Evolutionary conservation across 2,888 invertebrate species (phyloP), one percentile per base, ranked within the genome.

Genomic region (Apodemia mormo): DNA sequence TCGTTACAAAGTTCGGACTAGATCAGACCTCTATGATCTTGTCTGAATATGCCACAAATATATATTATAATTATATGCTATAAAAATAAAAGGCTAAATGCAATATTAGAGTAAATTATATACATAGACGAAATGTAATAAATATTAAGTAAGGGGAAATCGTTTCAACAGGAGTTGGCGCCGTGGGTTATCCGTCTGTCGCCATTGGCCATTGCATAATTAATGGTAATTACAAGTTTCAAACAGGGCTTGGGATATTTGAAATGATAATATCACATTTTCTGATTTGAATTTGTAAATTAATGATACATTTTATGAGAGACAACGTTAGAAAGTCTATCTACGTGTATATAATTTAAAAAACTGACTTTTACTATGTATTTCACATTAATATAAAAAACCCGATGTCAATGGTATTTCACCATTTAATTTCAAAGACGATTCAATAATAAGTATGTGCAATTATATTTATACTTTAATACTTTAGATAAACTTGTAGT

Each of bases 161-260:
- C 65, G 65, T 70, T 72, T 65, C 33, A 52, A 40, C 70, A 70
- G 72, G 54, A 67, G 72, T 68, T 70, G 52, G 71, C 67, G 76
- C 74, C 68, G 66, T 75, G 71, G 58, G 75, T 76, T 79, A 79
- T 78, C 76, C 71, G 76, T 75, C 76, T 74, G 78, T 80, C 74
- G 79, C 82, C 79, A 70, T 68, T 70, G 80, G 81, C 78, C 61
- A 68, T 73, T 75, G 71, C 76, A 77, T 80, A 81, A 81, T 80
- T 81, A 80, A 82, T 80, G 76, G 71, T 68, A 33, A 67, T 30
- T 67, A 67, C 67, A 54, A 65, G 29, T 72, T 73, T 70, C 71
- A 75, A 74, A 76, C 73, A 72, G 70, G 30, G 58, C 40, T 52
- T 33, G 37, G 70, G 69, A 66, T 71, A 65, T 71, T 65, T 33